Base-by-base conservation (phyloP, 2,888 invertebrate species). In the Uloborus plumipes region DNA sequence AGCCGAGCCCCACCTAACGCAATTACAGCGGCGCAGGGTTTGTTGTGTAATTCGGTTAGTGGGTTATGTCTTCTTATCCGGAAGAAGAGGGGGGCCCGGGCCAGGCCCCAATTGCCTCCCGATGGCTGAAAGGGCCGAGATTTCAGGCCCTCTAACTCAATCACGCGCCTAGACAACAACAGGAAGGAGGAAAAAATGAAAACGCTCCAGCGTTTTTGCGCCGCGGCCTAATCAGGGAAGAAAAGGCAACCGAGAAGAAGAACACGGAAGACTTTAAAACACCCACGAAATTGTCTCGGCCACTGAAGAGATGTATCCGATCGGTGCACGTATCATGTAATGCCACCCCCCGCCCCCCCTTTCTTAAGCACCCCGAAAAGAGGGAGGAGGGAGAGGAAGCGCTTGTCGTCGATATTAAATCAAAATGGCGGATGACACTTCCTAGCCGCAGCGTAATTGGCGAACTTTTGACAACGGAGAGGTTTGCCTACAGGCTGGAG, bases 21-120 rank as follows among this genome's bases (percentile, higher is more conserved):
- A 80, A 84, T 84, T 84, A 84, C 72, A 39, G 39, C 50, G 51
- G 49, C 67, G 73, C 58, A 74, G 84, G 84, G 83, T 74, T 82
- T 83, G 83, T 77, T 83, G 83, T 69, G 72, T 83, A 83, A 83
- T 83, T 72, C 83, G 76, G 72, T 83, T 83, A 83, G 83, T 71
- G 77, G 83, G 77, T 71, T 77, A 83, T 77, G 83, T 73, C 73
- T 82, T 72, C 76, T 59, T 67, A 59, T 47, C 59, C 53, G 59
- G 15, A 18, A 18, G 64, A 62, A 20, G 65, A 26, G 55, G 16
- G 62, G 69, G 65, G 15, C 55, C 22, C 53, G 47, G 70, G 71
- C 61, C 51, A 31, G 31, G 64, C 66, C 66, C 77, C 77, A 78
- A 78, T 78, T 78, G 77, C 77, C 61, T 64, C 62, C 62, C 62